A percentile compares a stretch with the other conserved stretches of the same genome.
Conservation (phyloP, 2,888 invertebrate genomes). For the Platycnemis pennipes region DNA sequence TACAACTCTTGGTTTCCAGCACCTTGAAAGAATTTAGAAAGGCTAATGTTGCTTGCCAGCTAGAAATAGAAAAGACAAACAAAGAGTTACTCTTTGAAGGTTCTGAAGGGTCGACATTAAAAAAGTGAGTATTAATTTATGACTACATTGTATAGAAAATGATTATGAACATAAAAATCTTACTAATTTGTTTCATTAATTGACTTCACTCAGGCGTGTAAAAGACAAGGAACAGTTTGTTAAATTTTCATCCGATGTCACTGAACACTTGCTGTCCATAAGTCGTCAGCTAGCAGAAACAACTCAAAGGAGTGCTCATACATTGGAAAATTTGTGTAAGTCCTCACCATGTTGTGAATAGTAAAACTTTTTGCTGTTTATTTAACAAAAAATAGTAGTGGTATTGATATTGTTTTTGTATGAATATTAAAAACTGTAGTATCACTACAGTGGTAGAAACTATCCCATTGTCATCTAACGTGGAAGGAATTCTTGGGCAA, state of each 20-base stretch:
- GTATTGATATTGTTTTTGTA: no score
- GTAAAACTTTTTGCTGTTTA: no score
- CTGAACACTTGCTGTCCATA: slow-evolving; percentile 91
- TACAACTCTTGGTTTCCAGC: slow-evolving; percentile 78
- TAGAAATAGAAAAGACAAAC: slow-evolving; percentile 88
- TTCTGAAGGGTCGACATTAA: slow-evolving; percentile 35
- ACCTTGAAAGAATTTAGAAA: slow-evolving; percentile 89
- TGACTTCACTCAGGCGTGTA: slow-evolving; percentile 78
- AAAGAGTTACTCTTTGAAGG: slow-evolving; percentile 86
- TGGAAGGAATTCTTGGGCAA: no score
- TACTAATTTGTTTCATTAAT: slow-evolving; percentile 34
- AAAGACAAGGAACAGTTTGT: slow-evolving; percentile 85
- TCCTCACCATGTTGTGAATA: no score
- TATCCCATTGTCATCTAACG: no score
- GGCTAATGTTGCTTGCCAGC: slow-evolving; percentile 89
- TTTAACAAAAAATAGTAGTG: no score
- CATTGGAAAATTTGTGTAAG: slow-evolving; percentile 88
- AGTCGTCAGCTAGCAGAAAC: slow-evolving; percentile 93
- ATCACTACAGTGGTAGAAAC: no score
- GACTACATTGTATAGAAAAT: neutral
- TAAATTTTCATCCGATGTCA: slow-evolving; percentile 88
- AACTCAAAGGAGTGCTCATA: slow-evolving; percentile 91
- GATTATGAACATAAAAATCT: neutral
- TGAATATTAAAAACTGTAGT: no score
- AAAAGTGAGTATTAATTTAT: slow-evolving; percentile 19